A percentile compares a stretch with the other conserved stretches of the same genome.
These are phyloP conservation scores for Philonicus albiceps DNA, from an alignment of 2,888 invertebrate genomes.

Conservation along the genomic window DNA sequence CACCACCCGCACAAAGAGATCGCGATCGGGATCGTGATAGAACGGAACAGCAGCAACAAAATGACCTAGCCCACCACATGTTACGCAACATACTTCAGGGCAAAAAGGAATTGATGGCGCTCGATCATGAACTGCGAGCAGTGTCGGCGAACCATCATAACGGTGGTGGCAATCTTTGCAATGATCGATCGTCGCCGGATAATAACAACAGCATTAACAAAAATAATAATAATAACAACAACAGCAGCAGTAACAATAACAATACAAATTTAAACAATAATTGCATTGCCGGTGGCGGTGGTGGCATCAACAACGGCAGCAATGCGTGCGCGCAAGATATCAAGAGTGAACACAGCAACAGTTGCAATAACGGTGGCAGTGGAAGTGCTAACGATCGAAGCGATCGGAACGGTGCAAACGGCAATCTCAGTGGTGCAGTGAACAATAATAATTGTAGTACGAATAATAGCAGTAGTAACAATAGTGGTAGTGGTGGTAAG, in stretches of 20 bases:
- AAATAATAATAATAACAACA: conserved; percentile 56
- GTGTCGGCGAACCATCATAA: conserved; percentile 62
- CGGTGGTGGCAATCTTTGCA: conserved; percentile 51
- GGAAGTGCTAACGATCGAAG: conserved; percentile 7
- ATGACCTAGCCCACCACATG: conserved; percentile 80
- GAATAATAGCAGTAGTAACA: conserved; percentile 15
- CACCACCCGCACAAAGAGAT: conserved; percentile 46
- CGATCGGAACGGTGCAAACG: conserved; percentile 7
- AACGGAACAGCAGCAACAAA: conserved; percentile 58
- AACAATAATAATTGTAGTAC: conserved; percentile 14
- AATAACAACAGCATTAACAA: conserved; percentile 61
- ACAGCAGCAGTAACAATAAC: conserved; percentile 58
- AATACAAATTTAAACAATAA: conserved; percentile 61
- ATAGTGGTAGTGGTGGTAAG: conserved; percentile 36
- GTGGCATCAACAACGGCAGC: conserved; percentile 43
- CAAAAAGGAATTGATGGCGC: conserved; percentile 82
- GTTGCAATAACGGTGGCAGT: conserved; percentile 34
- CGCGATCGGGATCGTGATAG: conserved; percentile 50
- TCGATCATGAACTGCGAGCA: conserved; percentile 73
- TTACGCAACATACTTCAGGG: conserved; percentile 89
- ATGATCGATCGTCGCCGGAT: conserved; percentile 58
- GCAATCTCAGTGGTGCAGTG: conserved; percentile 40
- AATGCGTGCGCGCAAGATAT: conserved; percentile 49
- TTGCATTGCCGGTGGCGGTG: conserved; percentile 60
- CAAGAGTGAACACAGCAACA: conserved; percentile 51